Conservation (phyloP, 2,888 invertebrate species). For the Drosophila phalerata region DNA sequence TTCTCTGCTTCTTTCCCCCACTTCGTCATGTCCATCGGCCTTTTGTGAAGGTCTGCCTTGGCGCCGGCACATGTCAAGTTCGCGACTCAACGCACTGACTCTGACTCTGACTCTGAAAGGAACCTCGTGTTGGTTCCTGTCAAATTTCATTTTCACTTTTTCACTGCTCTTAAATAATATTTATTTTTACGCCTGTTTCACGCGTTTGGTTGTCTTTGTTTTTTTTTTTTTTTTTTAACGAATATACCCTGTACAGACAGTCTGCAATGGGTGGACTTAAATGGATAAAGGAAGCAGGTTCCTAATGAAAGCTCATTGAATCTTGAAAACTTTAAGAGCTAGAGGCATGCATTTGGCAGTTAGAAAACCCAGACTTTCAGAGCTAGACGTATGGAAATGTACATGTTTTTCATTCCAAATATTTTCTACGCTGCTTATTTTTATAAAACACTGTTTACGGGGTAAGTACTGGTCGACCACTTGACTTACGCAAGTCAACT, state of each 20-base stretch:
- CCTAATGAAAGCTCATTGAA: background rate
- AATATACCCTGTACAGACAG: slow-evolving; percentile 4
- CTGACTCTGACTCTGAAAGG: slow-evolving; percentile 7
- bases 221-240: background rate
- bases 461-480: background rate
- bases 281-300: background rate
- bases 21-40: background rate
- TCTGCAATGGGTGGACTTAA: background rate
- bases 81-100: slow-evolving; percentile 11
- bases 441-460: background rate
- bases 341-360: background rate
- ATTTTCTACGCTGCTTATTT: background rate
- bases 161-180: slow-evolving; percentile 60
- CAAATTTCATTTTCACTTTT: slow-evolving; percentile 60
- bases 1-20: background rate
- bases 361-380: too few relatives aligned
- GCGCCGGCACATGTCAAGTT: slow-evolving; percentile 34
- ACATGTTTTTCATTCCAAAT: too few relatives aligned
- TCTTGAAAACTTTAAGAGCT: background rate
- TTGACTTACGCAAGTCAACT: background rate
- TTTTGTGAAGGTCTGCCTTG: slow-evolving; percentile 1
- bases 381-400: too few relatives aligned
- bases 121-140: slow-evolving; percentile 51
- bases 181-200: slow-evolving; percentile 44
- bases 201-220: slow-evolving; percentile 4